Conservation (phyloP, 1,140 invertebrate genomes). For the Dendroctonus valens region DNA sequence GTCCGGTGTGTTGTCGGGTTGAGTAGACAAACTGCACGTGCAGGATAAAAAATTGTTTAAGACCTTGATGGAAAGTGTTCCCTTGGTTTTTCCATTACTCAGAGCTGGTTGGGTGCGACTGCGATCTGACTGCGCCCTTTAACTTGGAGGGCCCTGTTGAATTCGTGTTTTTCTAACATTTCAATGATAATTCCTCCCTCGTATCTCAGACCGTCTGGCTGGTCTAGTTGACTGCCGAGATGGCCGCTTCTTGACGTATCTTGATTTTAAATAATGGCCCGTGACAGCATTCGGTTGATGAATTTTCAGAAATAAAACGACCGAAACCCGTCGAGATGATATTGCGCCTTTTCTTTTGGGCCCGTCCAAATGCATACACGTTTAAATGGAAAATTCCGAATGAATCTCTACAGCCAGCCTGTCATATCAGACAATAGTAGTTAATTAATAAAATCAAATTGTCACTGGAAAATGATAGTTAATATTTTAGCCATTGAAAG, state of each 20-base stretch:
- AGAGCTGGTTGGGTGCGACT: no score
- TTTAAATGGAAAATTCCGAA: no score
- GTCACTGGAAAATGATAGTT: no score
- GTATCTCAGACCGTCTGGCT: conserved; percentile 3
- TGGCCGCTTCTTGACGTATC: conserved; percentile 4
- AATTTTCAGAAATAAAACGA: conserved; percentile 2
- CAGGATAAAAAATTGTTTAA: neutral
- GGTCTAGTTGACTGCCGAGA: neutral
- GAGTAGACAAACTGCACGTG: conserved; percentile 22
- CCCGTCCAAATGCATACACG: no score
- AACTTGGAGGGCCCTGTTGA: no score
- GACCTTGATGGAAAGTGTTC: no score
- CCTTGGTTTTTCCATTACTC: no score
- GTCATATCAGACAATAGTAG: no score
- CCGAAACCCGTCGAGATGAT: neutral
- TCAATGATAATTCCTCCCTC: conserved; percentile 1
- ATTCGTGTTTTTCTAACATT: neutral
- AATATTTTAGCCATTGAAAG: no score
- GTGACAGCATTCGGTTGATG: conserved; percentile 4
- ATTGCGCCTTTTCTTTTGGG: neutral
- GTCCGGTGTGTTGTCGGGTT: neutral
- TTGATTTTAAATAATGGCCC: conserved; percentile 6
- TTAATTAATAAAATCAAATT: no score
- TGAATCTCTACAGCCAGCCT: no score
- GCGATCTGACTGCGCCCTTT: no score